Conservation (phyloP, 1,140 invertebrate genomes). For the Steinernema feltiae region DNA sequence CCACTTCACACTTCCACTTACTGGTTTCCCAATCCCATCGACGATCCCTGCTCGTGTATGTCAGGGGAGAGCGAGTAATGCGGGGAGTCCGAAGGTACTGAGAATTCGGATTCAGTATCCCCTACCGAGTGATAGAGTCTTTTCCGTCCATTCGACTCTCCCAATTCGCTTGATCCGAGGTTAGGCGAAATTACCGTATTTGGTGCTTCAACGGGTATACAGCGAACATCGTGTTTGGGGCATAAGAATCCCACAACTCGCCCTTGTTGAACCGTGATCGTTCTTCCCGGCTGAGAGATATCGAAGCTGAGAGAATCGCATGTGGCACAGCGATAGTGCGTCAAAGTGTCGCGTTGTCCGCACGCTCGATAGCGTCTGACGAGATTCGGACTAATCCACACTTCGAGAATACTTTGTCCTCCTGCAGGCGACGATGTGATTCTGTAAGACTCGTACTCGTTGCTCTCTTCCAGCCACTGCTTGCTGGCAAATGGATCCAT, state of each 20-base stretch:
- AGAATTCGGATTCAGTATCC: not conserved
- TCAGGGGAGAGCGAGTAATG: not conserved
- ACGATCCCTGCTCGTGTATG: not conserved
- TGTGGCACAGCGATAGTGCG: not conserved
- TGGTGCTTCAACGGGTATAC: not conserved
- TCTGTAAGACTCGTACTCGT: not conserved
- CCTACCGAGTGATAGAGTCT: not conserved
- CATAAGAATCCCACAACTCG: not conserved
- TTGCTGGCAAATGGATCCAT: not conserved
- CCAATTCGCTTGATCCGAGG: not conserved
- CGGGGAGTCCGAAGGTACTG: not conserved
- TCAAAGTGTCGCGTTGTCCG: not conserved
- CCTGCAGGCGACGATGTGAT: not conserved
- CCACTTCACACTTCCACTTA: not conserved
- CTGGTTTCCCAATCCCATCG: not conserved
- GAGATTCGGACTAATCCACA: not conserved
- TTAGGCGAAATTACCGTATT: not conserved
- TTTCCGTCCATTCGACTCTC: not conserved
- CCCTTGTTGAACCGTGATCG: not conserved
- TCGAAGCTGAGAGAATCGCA: not conserved
- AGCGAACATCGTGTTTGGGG: not conserved
- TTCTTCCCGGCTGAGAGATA: not conserved
- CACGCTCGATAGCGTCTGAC: not conserved
- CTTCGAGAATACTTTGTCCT: not conserved
- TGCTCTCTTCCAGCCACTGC: slow-evolving; percentile 2